Conservation (phyloP, 2,113 vertebrate species). For the Arenaria interpres region DNA sequence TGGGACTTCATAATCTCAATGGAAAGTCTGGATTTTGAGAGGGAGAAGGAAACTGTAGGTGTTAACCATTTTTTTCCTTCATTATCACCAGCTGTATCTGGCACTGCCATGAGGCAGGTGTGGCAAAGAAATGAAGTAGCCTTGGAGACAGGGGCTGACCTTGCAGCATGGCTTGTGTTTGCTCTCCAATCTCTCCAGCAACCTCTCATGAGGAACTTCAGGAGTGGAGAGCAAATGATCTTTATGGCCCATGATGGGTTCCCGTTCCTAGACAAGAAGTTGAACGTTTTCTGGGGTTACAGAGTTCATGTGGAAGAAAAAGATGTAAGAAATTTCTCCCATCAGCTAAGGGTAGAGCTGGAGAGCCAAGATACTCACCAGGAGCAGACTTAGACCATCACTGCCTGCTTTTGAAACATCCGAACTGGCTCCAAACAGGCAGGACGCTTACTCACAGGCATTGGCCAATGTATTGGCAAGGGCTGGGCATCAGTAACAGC, state of each 20-base stretch:
- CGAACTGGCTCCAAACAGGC: fast-evolving
- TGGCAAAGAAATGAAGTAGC: neutral
- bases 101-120: too few relatives aligned
- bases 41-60: neutral
- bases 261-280: neutral
- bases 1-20: too few relatives aligned
- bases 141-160: neutral
- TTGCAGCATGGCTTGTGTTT: neutral
- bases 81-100: neutral
- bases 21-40: neutral
- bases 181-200: neutral
- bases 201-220: neutral
- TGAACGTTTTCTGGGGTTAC: neutral
- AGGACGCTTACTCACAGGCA: fast-evolving
- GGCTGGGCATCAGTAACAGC: neutral
- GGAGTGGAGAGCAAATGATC: neutral
- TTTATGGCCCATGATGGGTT: fast-evolving
- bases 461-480: neutral
- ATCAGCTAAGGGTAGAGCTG: neutral
- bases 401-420: neutral
- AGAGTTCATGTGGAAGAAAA: neutral
- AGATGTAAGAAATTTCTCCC: neutral
- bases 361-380: fast-evolving
- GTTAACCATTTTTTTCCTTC: neutral
- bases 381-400: neutral